Evolutionary conservation across 2,888 invertebrate genomes (phyloP), one percentile per base, ranked within the genome.

Genomic region (Limnephilus lunatus): DNA sequence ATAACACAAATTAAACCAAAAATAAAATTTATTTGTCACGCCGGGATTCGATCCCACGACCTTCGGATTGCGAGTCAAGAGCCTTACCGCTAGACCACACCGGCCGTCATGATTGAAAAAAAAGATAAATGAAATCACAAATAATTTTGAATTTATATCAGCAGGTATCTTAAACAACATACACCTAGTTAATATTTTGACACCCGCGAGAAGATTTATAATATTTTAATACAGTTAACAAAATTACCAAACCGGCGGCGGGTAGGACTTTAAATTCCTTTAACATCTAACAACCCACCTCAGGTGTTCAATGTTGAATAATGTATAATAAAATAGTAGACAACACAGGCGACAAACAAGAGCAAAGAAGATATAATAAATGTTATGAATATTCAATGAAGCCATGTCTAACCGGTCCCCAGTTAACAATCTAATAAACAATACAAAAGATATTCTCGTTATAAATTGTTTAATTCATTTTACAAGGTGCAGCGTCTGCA

Each of bases 311-410:
- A 30, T 31, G 87, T 53, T 53, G 87, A 87, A 87, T 87, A 31
- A 87, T 87, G 87, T 14, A 53, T 53, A 39, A 39, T 32, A 25
- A 14, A 35, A 39, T 35, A 85, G 85, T 25, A 85, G 85, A 85
- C 87, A 87, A 87, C 48, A 53, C 31, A 14, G 53, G 44, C n/a
- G 53, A 48, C 87, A 32, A 87, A 87, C 31, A 53, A 87, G 53
- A 87, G 48, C 44, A 48, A 87, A 87, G 31, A 30, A 87, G 68
- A 68, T 68, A 68, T 68, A 19, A 85, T 25, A 35, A 19, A 19
- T 31, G 53, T 87, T n/a, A 87, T 87, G 53, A 87, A 87, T 87
- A 87, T 87, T 87, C 87, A 87, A 87, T 87, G 87, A 53, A 85
- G 85, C 25, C 39, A 3, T 35, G 87, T 31, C 53, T 53, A 87